phyloP scores from a whole-genome alignment of 2,113 vertebrate genomes.

The Trematocara stigmaticum region DNA sequence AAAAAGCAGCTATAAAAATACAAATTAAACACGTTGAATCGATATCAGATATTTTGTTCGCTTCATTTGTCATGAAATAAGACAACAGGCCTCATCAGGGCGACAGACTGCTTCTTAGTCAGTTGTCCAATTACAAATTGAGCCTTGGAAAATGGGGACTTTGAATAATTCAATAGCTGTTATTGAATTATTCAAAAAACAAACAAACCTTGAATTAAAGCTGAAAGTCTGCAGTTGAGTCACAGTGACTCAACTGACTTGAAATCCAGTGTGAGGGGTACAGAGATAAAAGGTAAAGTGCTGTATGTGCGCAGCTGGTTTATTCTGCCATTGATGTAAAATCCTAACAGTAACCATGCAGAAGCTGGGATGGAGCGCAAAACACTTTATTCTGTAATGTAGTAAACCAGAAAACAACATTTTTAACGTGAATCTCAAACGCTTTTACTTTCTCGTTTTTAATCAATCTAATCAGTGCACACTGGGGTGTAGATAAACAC shows the following conservation, averaged over 20 bases:
- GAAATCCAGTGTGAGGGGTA: not conserved
- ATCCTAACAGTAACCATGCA: not conserved
- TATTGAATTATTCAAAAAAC: no score
- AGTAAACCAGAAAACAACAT: not conserved
- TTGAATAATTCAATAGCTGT: not conserved
- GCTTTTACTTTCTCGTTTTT: accelerated
- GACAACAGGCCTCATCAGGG: not conserved
- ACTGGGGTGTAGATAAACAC: not conserved
- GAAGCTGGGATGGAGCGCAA: not conserved
- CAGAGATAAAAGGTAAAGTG: not conserved
- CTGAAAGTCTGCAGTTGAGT: not conserved
- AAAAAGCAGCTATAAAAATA: not conserved
- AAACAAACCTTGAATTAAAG: not conserved
- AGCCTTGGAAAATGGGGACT: not conserved
- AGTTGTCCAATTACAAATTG: not conserved
- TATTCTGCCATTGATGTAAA: not conserved
- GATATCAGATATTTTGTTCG: not conserved
- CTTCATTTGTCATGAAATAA: not conserved
- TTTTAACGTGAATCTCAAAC: not conserved
- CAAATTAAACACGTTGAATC: not conserved
- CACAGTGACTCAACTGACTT: not conserved
- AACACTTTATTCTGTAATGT: not conserved
- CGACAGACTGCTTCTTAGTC: not conserved
- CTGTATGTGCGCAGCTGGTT: not conserved
- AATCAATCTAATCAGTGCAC: not conserved